phyloP scores from a whole-genome alignment of 2,888 invertebrate genomes.

The Tetramorium bicarinatum region DNA sequence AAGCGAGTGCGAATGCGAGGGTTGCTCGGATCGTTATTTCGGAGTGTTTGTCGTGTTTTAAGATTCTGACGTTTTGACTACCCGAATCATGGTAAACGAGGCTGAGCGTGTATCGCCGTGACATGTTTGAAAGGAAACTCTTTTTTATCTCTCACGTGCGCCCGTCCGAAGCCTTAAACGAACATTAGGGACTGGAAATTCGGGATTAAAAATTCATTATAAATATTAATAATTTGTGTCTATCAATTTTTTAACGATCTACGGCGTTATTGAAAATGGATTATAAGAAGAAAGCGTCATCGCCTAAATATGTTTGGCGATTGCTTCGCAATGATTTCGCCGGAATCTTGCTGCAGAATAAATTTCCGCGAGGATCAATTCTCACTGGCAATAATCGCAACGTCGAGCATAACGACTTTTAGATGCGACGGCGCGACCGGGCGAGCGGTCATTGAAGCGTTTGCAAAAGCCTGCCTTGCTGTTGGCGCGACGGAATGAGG shows the following conservation, averaged over 20 bases:
- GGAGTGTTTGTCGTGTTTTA: conserved; percentile 86
- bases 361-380: conserved; percentile 35
- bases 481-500: conserved; percentile 53
- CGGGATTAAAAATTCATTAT: background rate
- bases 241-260: background rate
- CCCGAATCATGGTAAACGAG: conserved; percentile 73
- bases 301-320: conserved; percentile 36
- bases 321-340: conserved; percentile 22
- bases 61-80: conserved; percentile 86
- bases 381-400: conserved; percentile 51
- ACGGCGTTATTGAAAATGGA: background rate
- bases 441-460: conserved; percentile 72
- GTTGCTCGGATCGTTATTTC: conserved; percentile 85
- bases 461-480: conserved; percentile 57
- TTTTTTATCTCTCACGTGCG: conserved; percentile 66
- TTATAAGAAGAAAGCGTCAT: background rate
- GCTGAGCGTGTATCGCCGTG: conserved; percentile 52
- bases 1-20: conserved; percentile 77
- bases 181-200: background rate
- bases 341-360: conserved; percentile 12
- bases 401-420: conserved; percentile 57
- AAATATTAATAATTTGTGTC: background rate
- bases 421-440: conserved; percentile 60
- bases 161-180: background rate
- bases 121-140: conserved; percentile 54